Base-by-base conservation (phyloP, 2,797 vertebrate genomes). In the Neomorphus geoffroyi region DNA sequence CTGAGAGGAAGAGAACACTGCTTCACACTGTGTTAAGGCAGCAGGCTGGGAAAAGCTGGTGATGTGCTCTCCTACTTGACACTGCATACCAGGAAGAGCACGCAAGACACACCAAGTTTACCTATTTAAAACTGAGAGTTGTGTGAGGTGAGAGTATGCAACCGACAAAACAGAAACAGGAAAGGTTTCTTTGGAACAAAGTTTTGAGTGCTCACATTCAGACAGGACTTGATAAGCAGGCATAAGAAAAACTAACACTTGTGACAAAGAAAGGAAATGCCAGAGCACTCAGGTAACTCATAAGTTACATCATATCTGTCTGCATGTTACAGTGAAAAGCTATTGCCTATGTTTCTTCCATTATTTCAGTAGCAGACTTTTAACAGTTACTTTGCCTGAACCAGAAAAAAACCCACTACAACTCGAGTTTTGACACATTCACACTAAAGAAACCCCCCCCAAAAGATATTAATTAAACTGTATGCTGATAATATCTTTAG, bases 261-360 rank as follows among this genome's bases (percentile, higher is more conserved):
- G 43, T 87, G 92, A 96, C 94, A 95, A 95, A 95, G 94, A 89
- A 82, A 93, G 95, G 94, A 95, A 94, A 97, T 96, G 89, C 93
- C 95, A 96, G 86, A 93, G 74, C 53, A 17, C 81, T 91, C 84
- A 82, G 4, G 9, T 89, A 93, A 92, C 79, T 87, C 67, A 53
- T 46, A 91, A 92, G 87, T 95, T 87, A 92, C 90, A 90, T 94
- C 94, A 86, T 69, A 94, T 90, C 73, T 88, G 67, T 80, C 86
- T 85, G 80, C 69, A 39, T 11, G 37, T 66, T 87, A 50, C 67
- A 64, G 57, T n/a, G 46, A 89, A 92, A 92, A 87, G 61, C 37
- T 77, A 54, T 60, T 94, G 92, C 54, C 86, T 81, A 33, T 51
- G 27, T 23, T 95, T 82, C 86, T 95, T 67, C 86, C 65, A 93